Base-by-base conservation (phyloP, 1,140 invertebrate genomes). In the silkworm (Bombyx mori) region DNA sequence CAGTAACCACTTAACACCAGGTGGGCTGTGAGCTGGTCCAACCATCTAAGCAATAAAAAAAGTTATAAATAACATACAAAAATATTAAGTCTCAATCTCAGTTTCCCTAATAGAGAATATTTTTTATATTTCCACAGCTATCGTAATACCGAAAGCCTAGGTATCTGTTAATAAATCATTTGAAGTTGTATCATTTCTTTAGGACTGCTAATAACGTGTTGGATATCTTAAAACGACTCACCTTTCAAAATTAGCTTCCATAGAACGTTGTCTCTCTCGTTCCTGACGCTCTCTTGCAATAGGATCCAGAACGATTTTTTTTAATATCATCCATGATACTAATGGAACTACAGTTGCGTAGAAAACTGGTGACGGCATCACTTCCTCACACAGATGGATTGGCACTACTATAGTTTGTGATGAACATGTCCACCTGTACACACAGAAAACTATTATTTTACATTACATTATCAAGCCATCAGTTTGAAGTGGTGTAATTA, bases 281-380 rank as follows among this genome's bases (percentile, higher is more conserved):
- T 93, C 91, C 66, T 93, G 92, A 63, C 94, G 91, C 59, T 95
- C 92, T 52, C 91, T 91, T 0, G 94, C 87, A 63, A 97, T 94
- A 0, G 97, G 97, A 68, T 98, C 95, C 10, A 99, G 90, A 4
- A 99, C 88, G 1, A 97, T 88, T 67, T 94, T 96, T 79, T 97
- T 97, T 0, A 97, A 84, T 0, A 95, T 75, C 22, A 93, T 89
- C 91, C 93, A 97, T 0, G 92, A 90, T 46, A 97, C 86, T 3
- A 98, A 51, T 0, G 98, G 98, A 1, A 94, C 90, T 0, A 97
- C 88, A 0, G 97, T 97, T 1, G 96, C 97, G 77, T 99, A 99
- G 79, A 99, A 96, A 42, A 99, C 89, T 0, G 97, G 94, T 18
- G 93, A 93, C 2, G 97, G 95, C 61, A 96, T 88, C 5, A 99